Evolutionary conservation across 2,113 vertebrate species (phyloP), one percentile per base, ranked within the genome.

Genomic region (Phyllopteryx taeniolatus): DNA sequence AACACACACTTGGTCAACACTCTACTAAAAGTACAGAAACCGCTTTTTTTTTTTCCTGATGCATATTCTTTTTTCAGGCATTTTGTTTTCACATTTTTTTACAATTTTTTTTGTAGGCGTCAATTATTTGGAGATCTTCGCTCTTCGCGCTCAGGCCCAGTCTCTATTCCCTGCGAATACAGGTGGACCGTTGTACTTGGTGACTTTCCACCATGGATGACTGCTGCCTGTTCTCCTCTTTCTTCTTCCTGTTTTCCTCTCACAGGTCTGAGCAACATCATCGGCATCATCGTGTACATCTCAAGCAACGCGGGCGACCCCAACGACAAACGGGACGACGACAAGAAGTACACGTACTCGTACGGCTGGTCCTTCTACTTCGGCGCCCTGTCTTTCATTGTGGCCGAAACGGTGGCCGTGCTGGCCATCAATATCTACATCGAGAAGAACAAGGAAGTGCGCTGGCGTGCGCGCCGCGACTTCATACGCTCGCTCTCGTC

Each of bases 361-460:
- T 99, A 99, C 0, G 97, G 98, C 1, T 99, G 98, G 98, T 98
- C 96, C 0, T 99, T 99, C 79, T 99, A 99, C 90, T 99, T 99
- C 1, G 98, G 97, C 62, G 98, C 97, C 22, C 93, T 99, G 79
- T 99, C 98, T 31, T 99, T 99, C 71, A 98, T 99, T 0, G 95
- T 98, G 89, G 97, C 97, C 0, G 97, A 99, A 90, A 95, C 95
- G 6, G 95, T 99, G 82, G 98, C 97, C 0, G 98, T 99, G 70
- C 93, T 99, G 73, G 95, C 96, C 47, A 95, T 99, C 79, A 99
- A 97, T 92, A 98, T 99, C 92, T 99, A 98, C 91, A 98, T 99
- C 4, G 97, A 99, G 90, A 96, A 91, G 80, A 98, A 97, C 87
- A 99, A 99, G 79, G 96, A 97, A 85, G 80, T 96, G 67, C 94